Base-by-base conservation (phyloP, 2,888 invertebrate species). In the Drosophila villosipedis region DNA sequence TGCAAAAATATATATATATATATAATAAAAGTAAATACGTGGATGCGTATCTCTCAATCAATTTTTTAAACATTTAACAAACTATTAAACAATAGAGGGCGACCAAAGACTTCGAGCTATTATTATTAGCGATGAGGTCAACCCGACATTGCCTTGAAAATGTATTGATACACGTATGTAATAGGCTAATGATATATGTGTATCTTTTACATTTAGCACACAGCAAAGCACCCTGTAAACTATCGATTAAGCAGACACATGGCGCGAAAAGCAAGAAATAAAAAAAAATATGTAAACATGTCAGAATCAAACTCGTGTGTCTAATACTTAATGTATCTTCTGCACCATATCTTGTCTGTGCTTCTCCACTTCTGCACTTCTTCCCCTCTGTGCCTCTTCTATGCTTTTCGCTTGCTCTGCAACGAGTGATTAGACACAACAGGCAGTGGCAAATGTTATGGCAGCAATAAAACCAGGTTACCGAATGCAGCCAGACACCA, bases 391-490 rank as follows among this genome's bases (percentile, higher is more conserved):
- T 39, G 28, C 14, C 39, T 9, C 55, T 7, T 28, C 70, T 25
- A 41, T 53, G 14, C 55, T 60, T 55, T 61, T 62, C 35, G 43
- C 63, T 66, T 63, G 54, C 57, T 60, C 41, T 66, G 72, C 73
- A 72, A 68, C 50, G 43, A 60, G 80, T 73, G 90, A 86, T 90
- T 89, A 90, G 90, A 83, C 76, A 78, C 86, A 90, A 71, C 76
- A 82, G 52, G 70, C 79, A 52, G 71, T 68, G 61, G 72, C 82
- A 84, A 75, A 82, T 89, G 80, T 90, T 89, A 87, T 90, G 87
- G 84, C 84, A 80, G 82, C 78, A 60, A 90, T 89, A 86, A 84
- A 84, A 89, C 90, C 90, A 87, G 87, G 87, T 90, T 87, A 82
- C 90, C 89, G 90, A 90, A 83, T 73, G 90, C 90, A 84, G 73